These are phyloP conservation scores for Sitta carolinensis DNA, from an alignment of 2,797 vertebrate species.

Conservation along the genomic window DNA sequence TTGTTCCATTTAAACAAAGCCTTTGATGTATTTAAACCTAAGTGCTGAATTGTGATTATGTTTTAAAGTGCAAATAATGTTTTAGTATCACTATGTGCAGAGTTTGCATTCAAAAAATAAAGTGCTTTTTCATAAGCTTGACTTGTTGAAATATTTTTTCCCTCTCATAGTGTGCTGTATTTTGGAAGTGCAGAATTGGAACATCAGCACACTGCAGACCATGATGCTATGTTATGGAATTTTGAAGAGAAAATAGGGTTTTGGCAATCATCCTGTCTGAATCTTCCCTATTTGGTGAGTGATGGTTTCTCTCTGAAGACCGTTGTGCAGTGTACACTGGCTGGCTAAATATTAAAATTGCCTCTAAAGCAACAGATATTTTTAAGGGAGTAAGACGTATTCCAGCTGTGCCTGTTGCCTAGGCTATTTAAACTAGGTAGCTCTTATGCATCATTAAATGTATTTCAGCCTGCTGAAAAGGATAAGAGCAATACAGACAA, in stretches of 20 bases:
- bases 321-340: not conserved
- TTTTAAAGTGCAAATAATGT: not conserved
- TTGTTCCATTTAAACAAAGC: not conserved
- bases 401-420: not conserved
- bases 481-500: not conserved
- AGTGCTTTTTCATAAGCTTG: not conserved
- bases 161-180: not conserved
- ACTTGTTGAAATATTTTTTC: not conserved
- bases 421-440: not conserved
- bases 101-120: not conserved
- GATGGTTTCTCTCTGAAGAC: not conserved
- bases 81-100: not conserved
- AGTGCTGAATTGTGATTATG: not conserved
- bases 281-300: not conserved
- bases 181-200: not conserved
- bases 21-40: not conserved
- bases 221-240: not conserved
- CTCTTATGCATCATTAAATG: not conserved
- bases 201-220: not conserved
- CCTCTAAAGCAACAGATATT: not conserved
- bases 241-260: not conserved
- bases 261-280: not conserved
- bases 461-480: not conserved
- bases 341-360: not conserved
- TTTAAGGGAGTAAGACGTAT: not conserved